Percentiles rank a stretch among this genome's conserved stretches.
These are phyloP conservation scores for Thunnus maccoyii DNA, from an alignment of 2,113 vertebrate species.

Conservation along the genomic window DNA sequence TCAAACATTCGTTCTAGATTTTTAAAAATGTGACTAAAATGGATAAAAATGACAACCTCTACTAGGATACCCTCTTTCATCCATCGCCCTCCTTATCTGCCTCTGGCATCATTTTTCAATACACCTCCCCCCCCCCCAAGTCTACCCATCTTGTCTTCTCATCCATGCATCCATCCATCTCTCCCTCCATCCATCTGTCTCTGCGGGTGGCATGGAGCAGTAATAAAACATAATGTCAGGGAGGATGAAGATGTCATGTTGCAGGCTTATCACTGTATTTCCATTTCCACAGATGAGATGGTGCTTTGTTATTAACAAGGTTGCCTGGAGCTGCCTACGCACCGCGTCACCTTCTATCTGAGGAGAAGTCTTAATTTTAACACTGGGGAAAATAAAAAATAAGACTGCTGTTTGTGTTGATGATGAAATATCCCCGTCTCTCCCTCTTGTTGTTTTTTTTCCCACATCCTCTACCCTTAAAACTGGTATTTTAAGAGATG, in stretches of 20 bases:
- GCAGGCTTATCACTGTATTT: slow-evolving; percentile 23
- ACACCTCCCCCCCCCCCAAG: background rate
- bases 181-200: slow-evolving; percentile 21
- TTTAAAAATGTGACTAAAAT: background rate
- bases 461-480: slow-evolving; percentile 11
- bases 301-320: slow-evolving; percentile 56
- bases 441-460: background rate
- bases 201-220: slow-evolving; percentile 14
- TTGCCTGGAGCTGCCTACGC: slow-evolving; percentile 49
- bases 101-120: background rate
- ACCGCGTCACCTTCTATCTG: slow-evolving; percentile 14
- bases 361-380: slow-evolving; percentile 38
- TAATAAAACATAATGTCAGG: slow-evolving; percentile 50
- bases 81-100: too few relatives aligned
- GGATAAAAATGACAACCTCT: background rate
- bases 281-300: slow-evolving; percentile 34
- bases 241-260: slow-evolving; percentile 49
- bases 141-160: background rate
- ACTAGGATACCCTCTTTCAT: background rate
- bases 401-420: slow-evolving; percentile 24
- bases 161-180: slow-evolving; percentile 10
- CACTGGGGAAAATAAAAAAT: slow-evolving; percentile 9
- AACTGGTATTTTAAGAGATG: slow-evolving; percentile 12
- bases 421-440: slow-evolving; percentile 35
- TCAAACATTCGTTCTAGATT: background rate